phyloP scores from a whole-genome alignment of 2,113 vertebrate genomes.

The Paratilapia polleni region DNA sequence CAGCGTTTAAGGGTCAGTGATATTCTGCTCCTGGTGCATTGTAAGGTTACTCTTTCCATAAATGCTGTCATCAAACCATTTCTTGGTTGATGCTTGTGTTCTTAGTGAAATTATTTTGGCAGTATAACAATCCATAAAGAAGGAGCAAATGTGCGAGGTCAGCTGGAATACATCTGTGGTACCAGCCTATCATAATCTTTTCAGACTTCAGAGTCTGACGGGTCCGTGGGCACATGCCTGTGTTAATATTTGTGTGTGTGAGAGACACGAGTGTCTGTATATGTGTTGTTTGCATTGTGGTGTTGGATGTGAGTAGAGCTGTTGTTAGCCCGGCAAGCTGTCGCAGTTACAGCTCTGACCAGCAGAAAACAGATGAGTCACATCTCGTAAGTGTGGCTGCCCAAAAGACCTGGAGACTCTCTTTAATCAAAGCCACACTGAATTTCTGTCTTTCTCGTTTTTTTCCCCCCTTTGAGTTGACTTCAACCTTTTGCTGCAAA shows the following conservation, averaged over 20 bases:
- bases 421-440: slow-evolving; percentile 7
- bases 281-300: slow-evolving; percentile 21
- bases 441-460: background rate
- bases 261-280: background rate
- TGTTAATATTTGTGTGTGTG: slow-evolving; percentile 20
- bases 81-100: slow-evolving; percentile 9
- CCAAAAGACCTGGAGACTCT: slow-evolving; percentile 8
- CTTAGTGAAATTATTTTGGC: slow-evolving; percentile 16
- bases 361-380: slow-evolving; percentile 42
- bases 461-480: background rate
- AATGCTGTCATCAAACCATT: slow-evolving; percentile 29
- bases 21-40: slow-evolving; percentile 6
- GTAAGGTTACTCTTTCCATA: slow-evolving; percentile 15
- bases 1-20: background rate
- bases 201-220: background rate
- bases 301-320: slow-evolving; percentile 1
- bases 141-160: background rate
- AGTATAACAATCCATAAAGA: background rate
- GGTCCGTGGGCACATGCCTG: background rate
- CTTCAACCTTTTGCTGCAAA: background rate
- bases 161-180: slow-evolving; percentile 14
- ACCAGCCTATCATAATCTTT: background rate
- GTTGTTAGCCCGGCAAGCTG: slow-evolving; percentile 31
- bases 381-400: slow-evolving; percentile 6
- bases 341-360: slow-evolving; percentile 8